Evolutionary conservation across 2,797 vertebrate genomes (phyloP).

Genomic region (Dicrostonyx torquatus): DNA sequence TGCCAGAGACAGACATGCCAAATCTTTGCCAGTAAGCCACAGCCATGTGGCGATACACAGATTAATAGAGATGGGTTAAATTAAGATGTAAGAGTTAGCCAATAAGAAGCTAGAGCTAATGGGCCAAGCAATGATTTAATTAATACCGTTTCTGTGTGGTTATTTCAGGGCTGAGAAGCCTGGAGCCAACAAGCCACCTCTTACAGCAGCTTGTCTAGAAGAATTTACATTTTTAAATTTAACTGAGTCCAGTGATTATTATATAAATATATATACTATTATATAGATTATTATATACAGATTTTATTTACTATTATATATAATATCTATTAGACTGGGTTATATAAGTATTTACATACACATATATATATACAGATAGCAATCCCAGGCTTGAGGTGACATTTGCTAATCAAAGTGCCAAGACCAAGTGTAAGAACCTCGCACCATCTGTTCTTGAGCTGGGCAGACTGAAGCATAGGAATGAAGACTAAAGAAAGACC

Average conservation of each 20-base stretch:
- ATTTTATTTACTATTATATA: background rate
- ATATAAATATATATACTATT: background rate
- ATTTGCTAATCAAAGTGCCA: background rate
- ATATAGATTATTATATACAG: background rate
- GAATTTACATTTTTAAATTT: background rate
- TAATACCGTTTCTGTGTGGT: too few relatives aligned
- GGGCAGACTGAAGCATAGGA: background rate
- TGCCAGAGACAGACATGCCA: too few relatives aligned
- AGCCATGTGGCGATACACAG: too few relatives aligned
- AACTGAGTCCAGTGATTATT: background rate
- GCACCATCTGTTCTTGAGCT: background rate
- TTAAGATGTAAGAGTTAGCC: too few relatives aligned
- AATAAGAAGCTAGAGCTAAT: too few relatives aligned
- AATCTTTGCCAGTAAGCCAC: too few relatives aligned
- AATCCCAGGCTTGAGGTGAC: background rate
- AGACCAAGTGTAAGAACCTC: background rate
- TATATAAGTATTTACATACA: background rate
- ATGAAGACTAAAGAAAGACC: background rate
- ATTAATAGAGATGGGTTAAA: too few relatives aligned
- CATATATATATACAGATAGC: background rate
- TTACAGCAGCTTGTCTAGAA: too few relatives aligned
- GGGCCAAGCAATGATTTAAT: too few relatives aligned
- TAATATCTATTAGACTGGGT: background rate
- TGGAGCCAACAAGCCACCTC: too few relatives aligned
- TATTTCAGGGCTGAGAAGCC: too few relatives aligned